phyloP scores from a whole-genome alignment of 2,888 invertebrate species.

The Conops quadrifasciatus region DNA sequence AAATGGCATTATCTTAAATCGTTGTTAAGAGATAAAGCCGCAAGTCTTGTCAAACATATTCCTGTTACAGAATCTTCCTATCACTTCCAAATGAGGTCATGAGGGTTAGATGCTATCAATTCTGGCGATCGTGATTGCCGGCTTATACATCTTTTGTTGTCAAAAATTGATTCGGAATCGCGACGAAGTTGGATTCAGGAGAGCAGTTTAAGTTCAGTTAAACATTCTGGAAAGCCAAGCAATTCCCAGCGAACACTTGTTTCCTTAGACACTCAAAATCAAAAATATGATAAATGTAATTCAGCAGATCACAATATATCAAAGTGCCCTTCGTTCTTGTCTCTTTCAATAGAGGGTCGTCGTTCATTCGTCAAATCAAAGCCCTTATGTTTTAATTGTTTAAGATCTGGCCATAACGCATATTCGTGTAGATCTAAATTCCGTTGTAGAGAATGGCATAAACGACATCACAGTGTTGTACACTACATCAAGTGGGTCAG shows the following conservation, averaged over 20 bases:
- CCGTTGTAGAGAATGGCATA: constrained; percentile 26
- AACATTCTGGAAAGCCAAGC: neutral
- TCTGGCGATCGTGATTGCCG: constrained; percentile 35
- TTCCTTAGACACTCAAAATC: neutral
- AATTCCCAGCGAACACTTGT: neutral
- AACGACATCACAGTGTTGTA: constrained; percentile 10
- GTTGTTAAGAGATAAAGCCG: constrained; percentile 35
- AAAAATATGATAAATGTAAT: constrained; percentile 23
- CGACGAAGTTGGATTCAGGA: constrained; percentile 35
- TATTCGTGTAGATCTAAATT: constrained; percentile 6
- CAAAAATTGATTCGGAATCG: constrained; percentile 33
- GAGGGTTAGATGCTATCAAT: constrained; percentile 38
- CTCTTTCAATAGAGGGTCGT: neutral
- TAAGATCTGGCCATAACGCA: constrained; percentile 15
- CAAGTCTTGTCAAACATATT: constrained; percentile 37
- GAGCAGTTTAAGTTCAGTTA: constrained; percentile 27
- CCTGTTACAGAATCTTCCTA: constrained; percentile 36
- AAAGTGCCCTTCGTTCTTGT: constrained; percentile 29
- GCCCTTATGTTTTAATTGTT: constrained; percentile 26
- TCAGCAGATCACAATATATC: constrained; percentile 25
- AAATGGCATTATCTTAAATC: constrained; percentile 41
- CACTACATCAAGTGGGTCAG: neutral
- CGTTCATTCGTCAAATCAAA: constrained; percentile 4
- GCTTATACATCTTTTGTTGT: constrained; percentile 36
- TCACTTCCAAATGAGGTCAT: constrained; percentile 39